A percentile compares a stretch with the other conserved stretches of the same genome.
phyloP scores from a whole-genome alignment of 2,888 invertebrate species.

The Leptinotarsa peninsularis region DNA sequence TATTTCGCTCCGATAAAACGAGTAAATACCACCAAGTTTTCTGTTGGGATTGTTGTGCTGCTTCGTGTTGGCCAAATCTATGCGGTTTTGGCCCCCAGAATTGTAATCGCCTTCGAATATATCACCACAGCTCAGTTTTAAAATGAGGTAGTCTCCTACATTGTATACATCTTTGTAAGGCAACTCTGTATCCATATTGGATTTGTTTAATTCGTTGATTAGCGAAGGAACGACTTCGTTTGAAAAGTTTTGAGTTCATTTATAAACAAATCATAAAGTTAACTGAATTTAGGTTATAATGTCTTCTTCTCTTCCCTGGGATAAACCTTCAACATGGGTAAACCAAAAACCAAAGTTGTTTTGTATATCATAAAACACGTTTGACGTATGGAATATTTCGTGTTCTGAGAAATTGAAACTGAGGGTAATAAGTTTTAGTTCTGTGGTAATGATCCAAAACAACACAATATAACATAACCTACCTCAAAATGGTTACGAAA shows the following conservation, averaged over 20 bases:
- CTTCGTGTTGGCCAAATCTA: conserved; percentile 43
- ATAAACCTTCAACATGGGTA: no score
- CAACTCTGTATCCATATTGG: conserved; percentile 30
- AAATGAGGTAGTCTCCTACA: conserved; percentile 44
- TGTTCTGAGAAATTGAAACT: no score
- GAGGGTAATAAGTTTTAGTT: no score
- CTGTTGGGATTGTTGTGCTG: conserved; percentile 48
- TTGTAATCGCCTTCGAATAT: conserved; percentile 49
- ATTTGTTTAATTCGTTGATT: background rate
- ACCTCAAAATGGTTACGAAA: conserved; percentile 12
- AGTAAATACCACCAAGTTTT: conserved; percentile 43
- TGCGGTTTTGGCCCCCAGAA: conserved; percentile 45
- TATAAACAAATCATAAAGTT: no score
- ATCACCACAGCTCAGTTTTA: conserved; percentile 45
- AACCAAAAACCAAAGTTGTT: no score
- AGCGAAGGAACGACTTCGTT: background rate
- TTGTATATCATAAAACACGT: no score
- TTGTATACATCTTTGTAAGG: conserved; percentile 41
- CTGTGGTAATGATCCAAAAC: background rate
- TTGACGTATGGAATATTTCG: no score
- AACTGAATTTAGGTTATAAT: no score
- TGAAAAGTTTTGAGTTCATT: no score
- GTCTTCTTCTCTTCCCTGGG: no score
- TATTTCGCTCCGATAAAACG: conserved; percentile 50
- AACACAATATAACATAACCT: background rate